Percentiles rank a stretch among this genome's conserved stretches.
Evolutionary conservation across 2,888 invertebrate genomes (phyloP).

Genomic region (Loripinus fragilis): DNA sequence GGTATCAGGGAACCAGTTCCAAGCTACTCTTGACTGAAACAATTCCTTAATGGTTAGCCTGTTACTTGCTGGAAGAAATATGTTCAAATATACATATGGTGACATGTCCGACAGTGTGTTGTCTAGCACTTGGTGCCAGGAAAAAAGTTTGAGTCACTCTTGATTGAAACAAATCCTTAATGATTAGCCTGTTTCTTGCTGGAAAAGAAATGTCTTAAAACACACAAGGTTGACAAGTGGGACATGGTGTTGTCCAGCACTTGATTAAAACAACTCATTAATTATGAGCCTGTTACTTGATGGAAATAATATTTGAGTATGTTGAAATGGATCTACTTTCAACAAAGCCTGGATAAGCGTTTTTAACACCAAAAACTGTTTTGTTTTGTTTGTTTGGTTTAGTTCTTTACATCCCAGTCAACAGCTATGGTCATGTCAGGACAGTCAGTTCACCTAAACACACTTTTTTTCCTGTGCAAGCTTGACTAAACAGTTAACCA

Average conservation of each 20-base stretch:
- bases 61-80: slow-evolving; percentile 67
- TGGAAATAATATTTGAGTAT: no score
- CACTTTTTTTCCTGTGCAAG: no score
- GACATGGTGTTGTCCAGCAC: slow-evolving; percentile 67
- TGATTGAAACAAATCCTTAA: slow-evolving; percentile 77
- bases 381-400: no score
- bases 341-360: slow-evolving; percentile 66
- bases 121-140: slow-evolving; percentile 71
- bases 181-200: slow-evolving; percentile 73
- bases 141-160: slow-evolving; percentile 72
- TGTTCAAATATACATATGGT: no score
- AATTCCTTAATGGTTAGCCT: slow-evolving; percentile 74
- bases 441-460: no score
- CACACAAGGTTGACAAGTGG: slow-evolving; percentile 51
- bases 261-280: no score
- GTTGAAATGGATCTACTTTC: slow-evolving; percentile 47
- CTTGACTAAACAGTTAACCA: no score
- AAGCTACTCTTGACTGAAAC: slow-evolving; percentile 72
- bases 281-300: no score
- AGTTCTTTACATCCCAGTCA: no score
- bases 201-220: no score
- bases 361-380: no score
- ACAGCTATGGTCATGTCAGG: no score
- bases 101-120: slow-evolving; percentile 58
- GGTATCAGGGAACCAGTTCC: slow-evolving; percentile 76